Evolutionary conservation across 2,797 vertebrate genomes (phyloP).

Genomic region (Poecilia gillii): DNA sequence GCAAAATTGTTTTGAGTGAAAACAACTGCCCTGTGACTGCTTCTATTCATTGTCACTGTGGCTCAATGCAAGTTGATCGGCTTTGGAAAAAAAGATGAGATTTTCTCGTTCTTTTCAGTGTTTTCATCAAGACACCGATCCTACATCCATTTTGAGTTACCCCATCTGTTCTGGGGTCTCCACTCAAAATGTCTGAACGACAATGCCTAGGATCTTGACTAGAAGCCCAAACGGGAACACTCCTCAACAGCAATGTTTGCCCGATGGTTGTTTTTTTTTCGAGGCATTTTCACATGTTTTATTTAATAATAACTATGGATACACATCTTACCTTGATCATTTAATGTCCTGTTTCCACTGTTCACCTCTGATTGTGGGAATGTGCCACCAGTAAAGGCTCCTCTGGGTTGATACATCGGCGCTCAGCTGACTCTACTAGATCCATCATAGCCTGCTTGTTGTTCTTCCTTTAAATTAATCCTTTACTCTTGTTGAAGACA

Average conservation of each 20-base stretch:
- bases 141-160: background rate
- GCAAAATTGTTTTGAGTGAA: background rate
- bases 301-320: no score
- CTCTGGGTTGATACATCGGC: no score
- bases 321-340: no score
- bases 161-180: background rate
- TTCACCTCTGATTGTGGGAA: no score
- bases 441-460: background rate
- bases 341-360: no score
- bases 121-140: background rate
- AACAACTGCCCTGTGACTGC: conserved; percentile 6
- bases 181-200: background rate
- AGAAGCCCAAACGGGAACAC: background rate
- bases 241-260: no score
- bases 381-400: no score
- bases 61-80: background rate
- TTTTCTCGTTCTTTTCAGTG: background rate
- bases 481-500: background rate
- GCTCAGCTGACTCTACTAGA: no score
- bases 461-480: background rate
- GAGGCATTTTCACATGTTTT: no score
- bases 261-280: no score
- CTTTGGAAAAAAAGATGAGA: background rate
- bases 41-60: background rate
- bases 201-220: background rate